A percentile compares a stretch with the other conserved stretches of the same genome.
phyloP scores from a whole-genome alignment of 2,797 vertebrate species.

The Enteromius anoplus region DNA sequence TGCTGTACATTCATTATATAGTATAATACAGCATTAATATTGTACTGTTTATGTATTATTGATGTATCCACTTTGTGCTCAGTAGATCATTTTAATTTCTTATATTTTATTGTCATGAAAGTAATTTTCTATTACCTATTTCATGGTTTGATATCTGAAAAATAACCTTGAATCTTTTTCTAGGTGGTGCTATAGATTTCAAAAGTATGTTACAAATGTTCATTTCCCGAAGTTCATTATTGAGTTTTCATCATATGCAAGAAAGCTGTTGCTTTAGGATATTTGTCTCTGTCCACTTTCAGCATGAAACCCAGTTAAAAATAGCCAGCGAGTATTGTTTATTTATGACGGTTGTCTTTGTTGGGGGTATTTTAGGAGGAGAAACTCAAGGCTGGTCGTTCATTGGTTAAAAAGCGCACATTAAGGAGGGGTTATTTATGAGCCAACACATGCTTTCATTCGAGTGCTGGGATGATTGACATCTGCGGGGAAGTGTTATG shows the following conservation, averaged over 20 bases:
- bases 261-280: neutral
- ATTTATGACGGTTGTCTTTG: slow-evolving; percentile 62
- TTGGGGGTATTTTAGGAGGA: slow-evolving; percentile 68
- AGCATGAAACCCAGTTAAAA: slow-evolving; percentile 41
- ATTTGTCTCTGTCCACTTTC: neutral
- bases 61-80: neutral
- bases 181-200: neutral
- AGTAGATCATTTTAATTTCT: neutral
- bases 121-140: neutral
- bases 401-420: slow-evolving; percentile 50
- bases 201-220: neutral
- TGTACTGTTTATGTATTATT: neutral
- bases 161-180: neutral
- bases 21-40: neutral
- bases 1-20: neutral
- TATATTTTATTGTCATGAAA: neutral
- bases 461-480: slow-evolving; percentile 55
- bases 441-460: slow-evolving; percentile 45
- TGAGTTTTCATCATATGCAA: neutral
- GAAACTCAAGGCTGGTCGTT: slow-evolving; percentile 50
- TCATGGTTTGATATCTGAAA: neutral
- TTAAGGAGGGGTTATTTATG: slow-evolving; percentile 58
- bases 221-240: neutral
- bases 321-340: slow-evolving; percentile 48
- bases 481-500: slow-evolving; percentile 56